Evolutionary conservation across 2,797 vertebrate species (phyloP).

Genomic region (Neostethus bicornis): DNA sequence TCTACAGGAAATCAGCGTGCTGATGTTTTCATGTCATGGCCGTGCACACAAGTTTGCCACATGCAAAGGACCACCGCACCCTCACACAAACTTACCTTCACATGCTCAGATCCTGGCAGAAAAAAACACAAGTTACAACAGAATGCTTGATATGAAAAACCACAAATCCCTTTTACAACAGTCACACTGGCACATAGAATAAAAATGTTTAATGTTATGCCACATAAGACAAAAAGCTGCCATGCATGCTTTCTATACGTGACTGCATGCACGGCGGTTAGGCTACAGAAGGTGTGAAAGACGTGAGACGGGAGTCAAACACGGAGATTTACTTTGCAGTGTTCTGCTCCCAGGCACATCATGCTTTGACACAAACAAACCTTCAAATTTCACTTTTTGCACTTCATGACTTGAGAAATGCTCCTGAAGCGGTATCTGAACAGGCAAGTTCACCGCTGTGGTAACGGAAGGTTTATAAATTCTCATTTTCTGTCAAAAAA

Average conservation of each 20-base stretch:
- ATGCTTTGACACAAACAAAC: slow-evolving; percentile 61
- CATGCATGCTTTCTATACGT: slow-evolving; percentile 57
- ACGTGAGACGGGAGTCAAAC: slow-evolving; percentile 51
- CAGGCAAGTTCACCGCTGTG: slow-evolving; percentile 48
- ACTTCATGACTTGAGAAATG: slow-evolving; percentile 43
- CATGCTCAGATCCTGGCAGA: slow-evolving; percentile 73
- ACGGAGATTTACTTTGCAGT: slow-evolving; percentile 42
- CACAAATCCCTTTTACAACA: slow-evolving; percentile 44
- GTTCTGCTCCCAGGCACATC: slow-evolving; percentile 58
- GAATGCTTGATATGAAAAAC: slow-evolving; percentile 52
- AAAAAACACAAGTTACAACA: slow-evolving; percentile 69
- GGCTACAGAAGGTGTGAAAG: slow-evolving; percentile 28
- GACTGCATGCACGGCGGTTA: slow-evolving; percentile 34
- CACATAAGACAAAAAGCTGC: slow-evolving; percentile 54
- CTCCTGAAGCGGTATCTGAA: slow-evolving; percentile 56
- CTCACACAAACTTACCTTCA: slow-evolving; percentile 74
- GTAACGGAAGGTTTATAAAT: slow-evolving; percentile 26
- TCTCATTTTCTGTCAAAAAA: slow-evolving; percentile 42
- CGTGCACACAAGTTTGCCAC: slow-evolving; percentile 53
- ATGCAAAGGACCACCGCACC: slow-evolving; percentile 71
- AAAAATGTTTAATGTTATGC: slow-evolving; percentile 45
- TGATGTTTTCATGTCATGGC: slow-evolving; percentile 39
- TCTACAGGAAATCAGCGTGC: slow-evolving; percentile 33
- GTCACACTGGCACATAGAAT: slow-evolving; percentile 48
- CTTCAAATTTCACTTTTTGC: slow-evolving; percentile 27